Evolutionary conservation across 2,888 invertebrate genomes (phyloP).

Genomic region (Timandra comae): DNA sequence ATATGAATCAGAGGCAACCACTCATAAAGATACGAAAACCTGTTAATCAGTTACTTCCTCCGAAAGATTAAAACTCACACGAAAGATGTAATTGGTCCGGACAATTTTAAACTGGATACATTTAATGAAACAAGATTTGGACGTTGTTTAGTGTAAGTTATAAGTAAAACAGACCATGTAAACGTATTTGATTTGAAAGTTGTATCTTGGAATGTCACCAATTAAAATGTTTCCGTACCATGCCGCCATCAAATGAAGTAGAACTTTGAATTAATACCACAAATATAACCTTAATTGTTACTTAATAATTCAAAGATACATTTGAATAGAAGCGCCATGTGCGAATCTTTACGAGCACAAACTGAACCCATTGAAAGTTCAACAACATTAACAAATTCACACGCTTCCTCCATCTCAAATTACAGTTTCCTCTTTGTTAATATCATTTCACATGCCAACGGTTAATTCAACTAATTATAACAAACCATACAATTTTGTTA

Average conservation of each 20-base stretch:
- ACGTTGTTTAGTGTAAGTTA: slow-evolving; percentile 23
- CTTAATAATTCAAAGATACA: too few species aligned
- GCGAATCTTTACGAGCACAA: slow-evolving; percentile 17
- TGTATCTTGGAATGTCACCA: slow-evolving; percentile 13
- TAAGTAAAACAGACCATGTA: slow-evolving; percentile 8
- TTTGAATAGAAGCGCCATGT: slow-evolving; percentile 6
- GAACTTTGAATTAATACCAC: too few species aligned
- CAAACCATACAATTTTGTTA: slow-evolving; percentile 49
- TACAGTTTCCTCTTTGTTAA: slow-evolving; percentile 26
- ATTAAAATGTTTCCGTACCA: too few species aligned
- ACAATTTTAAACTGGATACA: slow-evolving; percentile 39
- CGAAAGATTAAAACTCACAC: slow-evolving; percentile 47
- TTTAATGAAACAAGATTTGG: slow-evolving; percentile 38
- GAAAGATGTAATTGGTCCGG: slow-evolving; percentile 45
- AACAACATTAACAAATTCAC: slow-evolving; percentile 28
- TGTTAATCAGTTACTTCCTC: slow-evolving; percentile 61
- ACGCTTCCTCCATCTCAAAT: slow-evolving; percentile 23
- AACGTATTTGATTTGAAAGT: slow-evolving; percentile 17
- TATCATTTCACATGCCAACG: slow-evolving; percentile 38
- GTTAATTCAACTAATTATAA: slow-evolving; percentile 53
- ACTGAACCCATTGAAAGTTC: slow-evolving; percentile 9
- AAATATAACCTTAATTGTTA: too few species aligned
- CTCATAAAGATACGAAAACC: slow-evolving; percentile 48
- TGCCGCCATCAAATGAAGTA: too few species aligned
- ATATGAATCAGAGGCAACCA: slow-evolving; percentile 43